Conservation (phyloP, 2,113 vertebrate genomes). For the Strigops habroptila region DNA sequence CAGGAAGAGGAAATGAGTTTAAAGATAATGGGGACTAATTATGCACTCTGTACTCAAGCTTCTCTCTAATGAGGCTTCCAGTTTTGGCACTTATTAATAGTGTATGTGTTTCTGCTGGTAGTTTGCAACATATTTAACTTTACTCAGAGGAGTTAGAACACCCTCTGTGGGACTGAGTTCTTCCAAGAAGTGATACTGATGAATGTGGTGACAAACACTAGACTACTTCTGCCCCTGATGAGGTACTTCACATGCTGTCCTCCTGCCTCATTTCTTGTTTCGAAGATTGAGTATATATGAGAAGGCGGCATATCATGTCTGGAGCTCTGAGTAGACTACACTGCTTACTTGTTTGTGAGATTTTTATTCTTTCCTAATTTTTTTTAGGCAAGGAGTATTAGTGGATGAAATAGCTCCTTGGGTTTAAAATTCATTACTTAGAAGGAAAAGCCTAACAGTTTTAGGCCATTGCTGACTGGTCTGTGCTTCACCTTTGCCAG, state of each 20-base stretch:
- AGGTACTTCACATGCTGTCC: background rate
- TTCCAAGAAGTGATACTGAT: background rate
- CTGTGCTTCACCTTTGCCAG: background rate
- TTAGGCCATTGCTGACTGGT: background rate
- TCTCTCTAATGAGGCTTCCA: background rate
- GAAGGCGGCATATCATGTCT: background rate
- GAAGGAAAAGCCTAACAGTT: background rate
- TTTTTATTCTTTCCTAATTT: background rate
- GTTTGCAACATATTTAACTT: background rate
- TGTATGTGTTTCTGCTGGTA: background rate
- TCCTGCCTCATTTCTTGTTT: background rate
- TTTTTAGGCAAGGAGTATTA: background rate
- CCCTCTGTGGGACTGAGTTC: background rate
- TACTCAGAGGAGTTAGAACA: background rate
- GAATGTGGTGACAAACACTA: background rate
- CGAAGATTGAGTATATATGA: background rate
- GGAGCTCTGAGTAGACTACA: background rate
- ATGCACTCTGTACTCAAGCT: background rate
- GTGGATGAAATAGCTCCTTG: background rate
- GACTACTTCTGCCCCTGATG: background rate
- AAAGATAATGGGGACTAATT: constrained; percentile 8
- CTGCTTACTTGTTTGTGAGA: background rate
- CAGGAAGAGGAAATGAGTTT: constrained; percentile 3
- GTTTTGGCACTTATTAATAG: background rate
- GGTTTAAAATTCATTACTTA: background rate